Evolutionary conservation across 1,140 invertebrate species (phyloP).

Genomic region (Potamilus streckersoni): DNA sequence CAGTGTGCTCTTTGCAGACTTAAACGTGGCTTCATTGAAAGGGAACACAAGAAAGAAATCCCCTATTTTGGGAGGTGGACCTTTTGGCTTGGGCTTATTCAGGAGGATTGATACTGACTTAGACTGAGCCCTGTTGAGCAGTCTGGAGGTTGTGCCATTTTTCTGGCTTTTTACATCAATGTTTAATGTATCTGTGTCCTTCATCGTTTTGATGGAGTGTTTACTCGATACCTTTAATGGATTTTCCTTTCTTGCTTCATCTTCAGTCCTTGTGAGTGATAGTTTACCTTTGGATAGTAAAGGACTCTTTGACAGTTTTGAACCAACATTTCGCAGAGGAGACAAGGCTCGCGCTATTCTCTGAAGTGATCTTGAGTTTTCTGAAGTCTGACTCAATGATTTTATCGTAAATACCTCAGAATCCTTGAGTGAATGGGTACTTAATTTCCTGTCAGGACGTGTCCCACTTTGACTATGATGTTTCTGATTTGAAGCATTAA

Average conservation of each 20-base stretch:
- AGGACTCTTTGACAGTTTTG: too few relatives aligned
- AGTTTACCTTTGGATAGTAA: too few relatives aligned
- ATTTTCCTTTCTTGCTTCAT: too few relatives aligned
- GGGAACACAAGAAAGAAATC: slow-evolving; percentile 61
- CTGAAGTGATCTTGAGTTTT: slow-evolving; percentile 18
- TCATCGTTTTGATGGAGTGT: too few relatives aligned
- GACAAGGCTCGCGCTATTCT: slow-evolving; percentile 1
- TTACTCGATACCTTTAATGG: too few relatives aligned
- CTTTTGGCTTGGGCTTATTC: slow-evolving; percentile 27
- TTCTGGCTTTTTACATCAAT: too few relatives aligned
- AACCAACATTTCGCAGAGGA: too few relatives aligned
- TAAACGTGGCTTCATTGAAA: slow-evolving; percentile 55
- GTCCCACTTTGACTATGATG: slow-evolving; percentile 10
- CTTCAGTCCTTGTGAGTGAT: too few relatives aligned
- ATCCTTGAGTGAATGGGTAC: slow-evolving; percentile 1
- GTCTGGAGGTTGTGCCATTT: too few relatives aligned
- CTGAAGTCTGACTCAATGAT: slow-evolving; percentile 10
- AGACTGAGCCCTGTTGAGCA: neutral
- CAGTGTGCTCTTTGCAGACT: slow-evolving; percentile 40
- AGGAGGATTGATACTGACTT: slow-evolving; percentile 14
- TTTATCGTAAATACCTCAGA: slow-evolving; percentile 7
- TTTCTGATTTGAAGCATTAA: slow-evolving; percentile 2
- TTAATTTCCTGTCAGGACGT: too few relatives aligned
- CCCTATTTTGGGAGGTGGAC: slow-evolving; percentile 43
- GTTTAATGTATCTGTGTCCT: too few relatives aligned